phyloP scores from a whole-genome alignment of 2,888 invertebrate species.

The Coelogynopora nodosa region DNA sequence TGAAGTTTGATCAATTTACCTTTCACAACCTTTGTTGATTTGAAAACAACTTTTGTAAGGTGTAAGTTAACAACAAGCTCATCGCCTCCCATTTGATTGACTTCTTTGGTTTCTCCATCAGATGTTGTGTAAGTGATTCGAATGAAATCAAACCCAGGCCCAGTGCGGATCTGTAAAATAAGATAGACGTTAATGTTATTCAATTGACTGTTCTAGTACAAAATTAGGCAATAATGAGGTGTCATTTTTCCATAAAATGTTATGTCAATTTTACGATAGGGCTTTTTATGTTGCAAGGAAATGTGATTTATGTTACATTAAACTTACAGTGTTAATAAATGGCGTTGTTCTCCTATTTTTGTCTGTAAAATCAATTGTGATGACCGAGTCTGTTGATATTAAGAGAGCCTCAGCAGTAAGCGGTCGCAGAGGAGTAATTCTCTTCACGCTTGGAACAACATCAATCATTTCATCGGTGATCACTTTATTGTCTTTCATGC shows the following conservation, averaged over 20 bases:
- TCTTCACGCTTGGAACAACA: neutral
- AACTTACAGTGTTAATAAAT: neutral
- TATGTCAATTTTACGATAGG: too few species aligned
- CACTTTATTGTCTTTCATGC: neutral
- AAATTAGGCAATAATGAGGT: too few species aligned
- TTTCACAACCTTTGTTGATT: neutral
- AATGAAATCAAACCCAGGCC: neutral
- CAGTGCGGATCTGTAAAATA: neutral
- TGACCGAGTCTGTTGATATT: neutral
- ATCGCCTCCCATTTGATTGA: neutral
- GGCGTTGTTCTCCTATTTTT: neutral
- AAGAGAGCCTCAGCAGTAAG: neutral
- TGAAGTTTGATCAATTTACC: neutral
- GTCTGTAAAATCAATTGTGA: neutral
- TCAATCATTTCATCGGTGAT: neutral
- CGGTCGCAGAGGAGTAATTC: neutral
- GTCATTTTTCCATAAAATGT: too few species aligned
- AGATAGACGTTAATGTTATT: too few species aligned
- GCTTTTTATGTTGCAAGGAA: too few species aligned
- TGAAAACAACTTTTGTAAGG: neutral
- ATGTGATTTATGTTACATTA: too few species aligned
- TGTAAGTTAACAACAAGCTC: neutral
- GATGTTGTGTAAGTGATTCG: neutral
- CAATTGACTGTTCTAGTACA: too few species aligned
- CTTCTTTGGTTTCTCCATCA: neutral